Evolutionary conservation across 1,140 invertebrate species (phyloP).

Genomic region (Hypsibius dujardini): DNA sequence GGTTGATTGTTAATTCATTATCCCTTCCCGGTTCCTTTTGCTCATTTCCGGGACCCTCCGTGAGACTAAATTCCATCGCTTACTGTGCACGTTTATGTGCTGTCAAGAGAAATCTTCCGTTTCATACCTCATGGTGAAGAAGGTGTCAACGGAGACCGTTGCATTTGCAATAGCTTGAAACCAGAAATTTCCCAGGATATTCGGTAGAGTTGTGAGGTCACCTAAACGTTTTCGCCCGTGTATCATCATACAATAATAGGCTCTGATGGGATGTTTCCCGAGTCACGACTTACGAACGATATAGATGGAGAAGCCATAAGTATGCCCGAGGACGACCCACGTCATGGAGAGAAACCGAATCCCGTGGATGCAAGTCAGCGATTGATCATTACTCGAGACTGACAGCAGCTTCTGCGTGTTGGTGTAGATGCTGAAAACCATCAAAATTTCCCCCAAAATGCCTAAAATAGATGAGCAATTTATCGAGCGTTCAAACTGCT

Average conservation of each 20-base stretch:
- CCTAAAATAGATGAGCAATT: background rate
- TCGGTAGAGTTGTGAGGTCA: background rate
- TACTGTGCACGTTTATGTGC: no score
- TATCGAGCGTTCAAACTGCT: no score
- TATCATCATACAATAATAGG: background rate
- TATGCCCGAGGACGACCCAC: constrained; percentile 80
- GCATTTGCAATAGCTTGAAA: constrained; percentile 41
- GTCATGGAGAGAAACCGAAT: constrained; percentile 65
- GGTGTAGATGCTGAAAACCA: constrained; percentile 32
- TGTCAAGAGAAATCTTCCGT: no score
- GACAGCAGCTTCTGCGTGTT: constrained; percentile 32
- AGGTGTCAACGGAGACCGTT: constrained; percentile 72
- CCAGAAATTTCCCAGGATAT: background rate
- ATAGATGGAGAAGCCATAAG: constrained; percentile 44
- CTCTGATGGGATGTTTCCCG: background rate
- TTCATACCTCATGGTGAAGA: constrained; percentile 52
- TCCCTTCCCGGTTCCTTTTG: no score
- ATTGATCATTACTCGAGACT: constrained; percentile 44
- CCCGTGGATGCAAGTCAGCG: constrained; percentile 55
- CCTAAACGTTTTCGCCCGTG: background rate
- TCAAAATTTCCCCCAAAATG: constrained; percentile 19
- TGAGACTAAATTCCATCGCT: no score
- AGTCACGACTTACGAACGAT: constrained; percentile 1
- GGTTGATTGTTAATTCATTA: no score
- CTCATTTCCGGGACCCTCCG: no score